Conservation (phyloP, 2,797 vertebrate genomes). For the Benthosema pterotum region DNA sequence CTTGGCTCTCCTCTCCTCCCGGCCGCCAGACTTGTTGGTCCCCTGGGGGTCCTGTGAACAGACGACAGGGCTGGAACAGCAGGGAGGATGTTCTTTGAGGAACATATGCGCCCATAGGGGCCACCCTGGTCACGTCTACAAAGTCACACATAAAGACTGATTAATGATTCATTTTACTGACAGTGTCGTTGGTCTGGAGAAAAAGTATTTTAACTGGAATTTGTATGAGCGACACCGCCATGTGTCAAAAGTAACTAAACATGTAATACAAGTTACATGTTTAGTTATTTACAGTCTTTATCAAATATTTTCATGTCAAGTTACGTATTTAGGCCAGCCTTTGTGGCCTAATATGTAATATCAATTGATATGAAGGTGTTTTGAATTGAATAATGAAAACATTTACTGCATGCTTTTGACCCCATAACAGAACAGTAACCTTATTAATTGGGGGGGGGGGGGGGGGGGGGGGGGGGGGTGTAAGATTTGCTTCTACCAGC, state of each 20-base stretch:
- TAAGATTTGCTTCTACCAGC: too few relatives aligned
- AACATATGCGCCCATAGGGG: slow-evolving; percentile 47
- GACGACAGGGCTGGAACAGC: slow-evolving; percentile 38
- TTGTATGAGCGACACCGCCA: too few relatives aligned
- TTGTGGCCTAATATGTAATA: background rate
- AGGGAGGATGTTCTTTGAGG: slow-evolving; percentile 42
- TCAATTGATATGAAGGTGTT: background rate
- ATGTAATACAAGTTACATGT: slow-evolving; percentile 17
- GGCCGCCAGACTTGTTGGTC: slow-evolving; percentile 47
- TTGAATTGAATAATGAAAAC: too few relatives aligned
- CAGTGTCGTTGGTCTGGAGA: too few relatives aligned
- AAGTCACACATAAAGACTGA: slow-evolving; percentile 47
- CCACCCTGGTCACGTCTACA: slow-evolving; percentile 46
- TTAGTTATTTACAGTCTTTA: slow-evolving; percentile 33
- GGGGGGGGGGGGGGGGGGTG: too few relatives aligned
- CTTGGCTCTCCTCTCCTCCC: slow-evolving; percentile 22
- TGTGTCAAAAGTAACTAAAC: too few relatives aligned
- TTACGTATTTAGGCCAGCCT: background rate
- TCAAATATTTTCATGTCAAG: too few relatives aligned
- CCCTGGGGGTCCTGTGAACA: slow-evolving; percentile 44
- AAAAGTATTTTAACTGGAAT: too few relatives aligned
- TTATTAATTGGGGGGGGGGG: too few relatives aligned
- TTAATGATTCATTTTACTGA: too few relatives aligned
- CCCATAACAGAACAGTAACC: too few relatives aligned
- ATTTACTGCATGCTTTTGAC: too few relatives aligned